Conservation (phyloP, 2,797 vertebrate genomes). For the Alca torda region DNA sequence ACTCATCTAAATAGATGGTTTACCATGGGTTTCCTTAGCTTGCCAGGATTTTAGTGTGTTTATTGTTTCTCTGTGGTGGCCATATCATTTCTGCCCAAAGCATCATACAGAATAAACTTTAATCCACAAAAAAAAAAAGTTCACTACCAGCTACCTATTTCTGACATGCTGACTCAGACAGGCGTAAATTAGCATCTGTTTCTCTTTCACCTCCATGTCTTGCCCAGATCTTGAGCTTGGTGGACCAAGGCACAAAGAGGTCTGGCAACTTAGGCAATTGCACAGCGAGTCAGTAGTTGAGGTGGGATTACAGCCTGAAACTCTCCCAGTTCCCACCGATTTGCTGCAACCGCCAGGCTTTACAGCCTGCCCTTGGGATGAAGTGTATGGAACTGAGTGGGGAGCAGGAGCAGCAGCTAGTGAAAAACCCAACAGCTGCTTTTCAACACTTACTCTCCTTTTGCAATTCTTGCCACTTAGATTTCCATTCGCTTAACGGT, state of each 20-base stretch:
- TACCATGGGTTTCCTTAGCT: background rate
- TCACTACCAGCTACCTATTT: background rate
- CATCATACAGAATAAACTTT: background rate
- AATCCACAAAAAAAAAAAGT: background rate
- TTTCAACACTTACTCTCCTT: background rate
- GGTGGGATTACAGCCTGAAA: background rate
- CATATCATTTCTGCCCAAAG: background rate
- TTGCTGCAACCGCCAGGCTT: background rate
- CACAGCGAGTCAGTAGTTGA: background rate
- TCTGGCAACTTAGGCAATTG: background rate
- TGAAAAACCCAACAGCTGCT: background rate
- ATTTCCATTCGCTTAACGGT: background rate
- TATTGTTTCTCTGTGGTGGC: background rate
- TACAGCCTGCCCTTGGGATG: background rate
- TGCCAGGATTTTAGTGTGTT: constrained; percentile 13
- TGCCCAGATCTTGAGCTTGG: background rate
- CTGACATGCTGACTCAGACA: background rate
- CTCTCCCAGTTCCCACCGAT: background rate
- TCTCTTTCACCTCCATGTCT: background rate
- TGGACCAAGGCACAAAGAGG: background rate
- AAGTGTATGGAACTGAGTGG: background rate
- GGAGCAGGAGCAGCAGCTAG: background rate
- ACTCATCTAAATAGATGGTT: background rate
- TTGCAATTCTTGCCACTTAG: background rate
- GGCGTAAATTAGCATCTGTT: background rate